Evolutionary conservation across 2,113 vertebrate genomes (phyloP), one percentile per base, ranked within the genome.

Genomic region (Pedetes capensis): DNA sequence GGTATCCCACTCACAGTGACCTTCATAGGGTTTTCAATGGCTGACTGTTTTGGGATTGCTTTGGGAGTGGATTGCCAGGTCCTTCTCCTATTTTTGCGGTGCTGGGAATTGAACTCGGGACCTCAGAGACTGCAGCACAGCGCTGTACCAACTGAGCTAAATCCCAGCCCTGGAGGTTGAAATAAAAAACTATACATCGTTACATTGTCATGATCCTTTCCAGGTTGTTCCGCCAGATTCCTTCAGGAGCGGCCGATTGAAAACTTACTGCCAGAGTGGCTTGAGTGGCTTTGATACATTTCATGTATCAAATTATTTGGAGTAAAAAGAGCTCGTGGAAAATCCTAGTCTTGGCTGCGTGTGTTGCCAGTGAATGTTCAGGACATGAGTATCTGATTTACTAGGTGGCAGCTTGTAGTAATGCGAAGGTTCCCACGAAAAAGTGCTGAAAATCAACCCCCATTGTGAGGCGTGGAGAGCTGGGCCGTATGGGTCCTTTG

Each of bases 341-440:
- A 63, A 49, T 72, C 66, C 49, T 71, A 13, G 47, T 49, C n/a
- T 68, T 42, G 6, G 29, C 49, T 37, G 17, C 55, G 80, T 42
- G 75, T 39, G 47, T 85, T 20, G 18, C 2, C 10, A 4, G 27
- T 7, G 39, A 80, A 32, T 32, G 23, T 6, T 32, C 10, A 32
- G 29, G 82, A 37, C 0, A 0, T 13, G 23, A 59, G 0, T 16
- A 8, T n/a, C 51, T 68, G 16, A 32, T 63, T 47, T 47, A 63
- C 4, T 25, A 23, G 7, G 16, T 82, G 66, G 55, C 6, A 51
- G 10, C 34, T 13, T 72, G 34, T 18, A 49, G 4, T 22, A 10
- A 22, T 14, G 25, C 16, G 23, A 90, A 34, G 39, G 61, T 66
- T 49, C 25, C 7, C 8, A 42, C 0, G 39, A 20, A 57, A n/a